Conservation (phyloP, 1,140 invertebrate genomes). For the Dolichoris vasculosae region DNA sequence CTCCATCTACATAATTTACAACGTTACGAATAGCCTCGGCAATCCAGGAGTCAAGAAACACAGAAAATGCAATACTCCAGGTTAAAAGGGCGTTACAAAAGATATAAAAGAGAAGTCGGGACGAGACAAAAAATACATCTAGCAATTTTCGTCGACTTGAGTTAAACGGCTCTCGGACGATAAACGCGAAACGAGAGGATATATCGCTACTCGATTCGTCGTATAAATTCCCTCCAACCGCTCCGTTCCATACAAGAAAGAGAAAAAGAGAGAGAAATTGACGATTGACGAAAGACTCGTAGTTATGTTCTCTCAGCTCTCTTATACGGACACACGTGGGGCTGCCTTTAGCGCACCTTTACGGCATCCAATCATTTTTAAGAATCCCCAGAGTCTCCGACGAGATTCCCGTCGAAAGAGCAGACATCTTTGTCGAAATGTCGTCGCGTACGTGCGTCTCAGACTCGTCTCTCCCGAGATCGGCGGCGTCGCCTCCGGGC, state of each 20-base stretch:
- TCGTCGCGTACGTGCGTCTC: too few relatives aligned
- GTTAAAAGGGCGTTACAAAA: neutral
- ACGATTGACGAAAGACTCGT: neutral
- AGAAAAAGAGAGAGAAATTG: neutral
- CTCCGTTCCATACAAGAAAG: neutral
- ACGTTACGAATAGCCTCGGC: neutral
- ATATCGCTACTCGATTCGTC: slow-evolving; percentile 43
- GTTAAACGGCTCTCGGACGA: slow-evolving; percentile 37
- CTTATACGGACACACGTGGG: neutral
- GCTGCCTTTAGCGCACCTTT: slow-evolving; percentile 51
- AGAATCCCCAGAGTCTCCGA: slow-evolving; percentile 56
- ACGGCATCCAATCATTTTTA: slow-evolving; percentile 65
- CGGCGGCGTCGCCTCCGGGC: neutral
- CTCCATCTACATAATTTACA: neutral
- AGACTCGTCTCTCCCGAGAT: too few relatives aligned
- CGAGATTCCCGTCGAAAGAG: slow-evolving; percentile 50
- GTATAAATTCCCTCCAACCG: neutral
- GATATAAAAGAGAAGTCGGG: neutral
- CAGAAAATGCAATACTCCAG: neutral
- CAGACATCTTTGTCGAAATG: slow-evolving; percentile 33
- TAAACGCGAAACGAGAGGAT: slow-evolving; percentile 38
- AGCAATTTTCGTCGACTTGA: slow-evolving; percentile 34
- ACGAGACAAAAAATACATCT: slow-evolving; percentile 35
- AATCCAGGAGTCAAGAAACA: neutral
- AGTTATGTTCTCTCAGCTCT: neutral